These are phyloP conservation scores for Campylorhamphus procurvoides DNA, from an alignment of 2,113 vertebrate species.

Conservation along the genomic window DNA sequence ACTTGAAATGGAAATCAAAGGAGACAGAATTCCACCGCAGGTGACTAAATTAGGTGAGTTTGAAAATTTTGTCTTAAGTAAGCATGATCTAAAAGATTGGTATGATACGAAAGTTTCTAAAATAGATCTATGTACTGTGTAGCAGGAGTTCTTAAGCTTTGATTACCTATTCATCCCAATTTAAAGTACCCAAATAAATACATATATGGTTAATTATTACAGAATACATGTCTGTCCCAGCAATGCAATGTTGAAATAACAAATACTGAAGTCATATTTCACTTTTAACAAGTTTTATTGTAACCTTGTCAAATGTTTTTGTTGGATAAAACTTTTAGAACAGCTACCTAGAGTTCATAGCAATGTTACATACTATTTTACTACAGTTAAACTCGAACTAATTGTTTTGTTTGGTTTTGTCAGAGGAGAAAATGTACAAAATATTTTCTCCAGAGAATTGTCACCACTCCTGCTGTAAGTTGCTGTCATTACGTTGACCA, in stretches of 20 bases:
- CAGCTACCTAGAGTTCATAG: neutral
- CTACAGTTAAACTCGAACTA: neutral
- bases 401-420: neutral
- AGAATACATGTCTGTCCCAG: neutral
- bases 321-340: neutral
- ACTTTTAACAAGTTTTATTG: neutral
- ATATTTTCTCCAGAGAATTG: neutral
- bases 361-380: neutral
- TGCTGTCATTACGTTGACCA: neutral
- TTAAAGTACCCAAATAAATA: neutral
- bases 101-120: neutral
- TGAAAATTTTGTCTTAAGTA: neutral
- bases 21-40: neutral
- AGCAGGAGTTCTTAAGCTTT: neutral
- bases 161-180: neutral
- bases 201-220: neutral
- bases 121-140: neutral
- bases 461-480: neutral
- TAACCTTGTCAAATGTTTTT: neutral
- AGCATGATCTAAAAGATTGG: neutral
- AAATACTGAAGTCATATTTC: neutral
- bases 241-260: neutral
- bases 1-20: neutral
- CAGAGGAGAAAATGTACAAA: neutral
- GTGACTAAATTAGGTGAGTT: neutral